Percentiles rank a stretch among this genome's conserved stretches.
Conservation (phyloP, 2,797 vertebrate genomes). For the Lutjanus campechanus region DNA sequence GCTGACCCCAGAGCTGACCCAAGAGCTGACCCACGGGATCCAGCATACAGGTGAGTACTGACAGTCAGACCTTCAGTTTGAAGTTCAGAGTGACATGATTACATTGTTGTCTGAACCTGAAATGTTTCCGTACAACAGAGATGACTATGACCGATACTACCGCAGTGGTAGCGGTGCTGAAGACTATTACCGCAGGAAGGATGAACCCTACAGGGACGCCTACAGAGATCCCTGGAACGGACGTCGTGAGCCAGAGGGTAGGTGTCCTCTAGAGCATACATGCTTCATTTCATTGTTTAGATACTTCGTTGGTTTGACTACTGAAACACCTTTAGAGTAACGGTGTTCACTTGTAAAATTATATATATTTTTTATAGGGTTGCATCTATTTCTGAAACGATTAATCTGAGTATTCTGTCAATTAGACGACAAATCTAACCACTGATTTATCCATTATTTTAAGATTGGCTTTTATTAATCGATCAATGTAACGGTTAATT, state of each 20-base stretch:
- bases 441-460: too few species aligned
- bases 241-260: conserved; percentile 89
- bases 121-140: conserved; percentile 77
- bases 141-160: conserved; percentile 90
- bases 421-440: too few species aligned
- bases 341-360: background rate
- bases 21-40: conserved; percentile 80
- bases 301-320: too few species aligned
- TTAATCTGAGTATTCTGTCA: too few species aligned
- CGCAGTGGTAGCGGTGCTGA: conserved; percentile 83
- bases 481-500: too few species aligned
- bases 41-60: conserved; percentile 84
- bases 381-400: too few species aligned
- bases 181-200: conserved; percentile 92
- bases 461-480: too few species aligned
- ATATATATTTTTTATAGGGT: background rate
- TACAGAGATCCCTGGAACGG: conserved; percentile 93
- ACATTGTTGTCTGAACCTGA: background rate
- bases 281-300: too few species aligned
- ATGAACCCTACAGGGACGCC: conserved; percentile 90
- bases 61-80: too few species aligned
- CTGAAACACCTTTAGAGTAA: too few species aligned
- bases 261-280: background rate
- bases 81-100: background rate
- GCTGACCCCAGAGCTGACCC: conserved; percentile 77